These are phyloP conservation scores for Muscicapa adusta DNA, from an alignment of 2,113 vertebrate genomes.

Conservation along the genomic window DNA sequence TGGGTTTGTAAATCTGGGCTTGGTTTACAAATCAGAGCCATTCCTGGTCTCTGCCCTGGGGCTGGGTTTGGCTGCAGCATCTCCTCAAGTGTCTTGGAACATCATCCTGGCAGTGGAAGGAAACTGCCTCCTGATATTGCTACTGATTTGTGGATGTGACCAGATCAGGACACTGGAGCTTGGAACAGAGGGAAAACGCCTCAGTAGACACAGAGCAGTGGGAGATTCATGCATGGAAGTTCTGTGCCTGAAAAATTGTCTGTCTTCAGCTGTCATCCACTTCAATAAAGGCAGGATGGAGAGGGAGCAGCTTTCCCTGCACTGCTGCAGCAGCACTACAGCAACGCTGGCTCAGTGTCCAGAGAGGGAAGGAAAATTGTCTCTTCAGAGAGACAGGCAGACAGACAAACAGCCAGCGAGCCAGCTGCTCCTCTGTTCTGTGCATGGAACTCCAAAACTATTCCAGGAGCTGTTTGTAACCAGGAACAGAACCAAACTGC, in stretches of 20 bases:
- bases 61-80: not conserved
- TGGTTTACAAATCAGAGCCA: too few relatives aligned
- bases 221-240: not conserved
- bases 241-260: not conserved
- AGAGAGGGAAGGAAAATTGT: not conserved
- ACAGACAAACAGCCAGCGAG: conserved; percentile 28
- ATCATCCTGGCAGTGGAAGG: too few relatives aligned
- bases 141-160: not conserved
- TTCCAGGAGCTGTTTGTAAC: conserved; percentile 27
- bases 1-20: accelerated
- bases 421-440: conserved; percentile 14
- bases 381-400: conserved; percentile 7
- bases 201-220: not conserved
- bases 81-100: not conserved
- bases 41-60: not conserved
- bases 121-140: accelerated
- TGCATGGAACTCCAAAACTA: not conserved
- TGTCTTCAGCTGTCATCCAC: conserved; percentile 18
- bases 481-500: not conserved
- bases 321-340: not conserved
- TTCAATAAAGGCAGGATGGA: not conserved
- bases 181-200: not conserved
- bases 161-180: accelerated
- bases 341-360: not conserved
- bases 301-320: not conserved